Conservation (phyloP, 2,113 vertebrate species). For the Paracanthobrama guichenoti region DNA sequence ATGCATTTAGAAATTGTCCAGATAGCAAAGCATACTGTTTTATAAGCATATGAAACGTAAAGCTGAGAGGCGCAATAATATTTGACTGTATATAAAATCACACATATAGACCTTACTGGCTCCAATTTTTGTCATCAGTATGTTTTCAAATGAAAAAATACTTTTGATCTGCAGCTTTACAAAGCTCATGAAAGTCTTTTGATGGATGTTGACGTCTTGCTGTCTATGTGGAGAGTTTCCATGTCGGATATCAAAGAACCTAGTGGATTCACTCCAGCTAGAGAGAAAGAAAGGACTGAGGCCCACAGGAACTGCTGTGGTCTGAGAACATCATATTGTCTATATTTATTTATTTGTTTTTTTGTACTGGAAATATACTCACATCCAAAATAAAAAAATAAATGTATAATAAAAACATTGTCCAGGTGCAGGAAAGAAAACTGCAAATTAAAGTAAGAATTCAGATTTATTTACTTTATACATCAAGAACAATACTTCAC, state of each 20-base stretch:
- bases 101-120: slow-evolving; percentile 1
- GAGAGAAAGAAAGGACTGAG: background rate
- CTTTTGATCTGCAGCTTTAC: slow-evolving; percentile 7
- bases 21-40: slow-evolving; percentile 20
- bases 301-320: slow-evolving; percentile 22
- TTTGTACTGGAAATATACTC: background rate
- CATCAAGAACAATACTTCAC: background rate
- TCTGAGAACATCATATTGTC: slow-evolving; percentile 29
- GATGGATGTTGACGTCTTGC: slow-evolving; percentile 13
- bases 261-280: slow-evolving; percentile 11
- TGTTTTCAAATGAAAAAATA: background rate
- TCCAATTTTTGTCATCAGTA: slow-evolving; percentile 12
- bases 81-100: slow-evolving; percentile 10
- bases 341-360: slow-evolving; percentile 19
- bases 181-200: slow-evolving; percentile 6
- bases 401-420: background rate
- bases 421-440: slow-evolving; percentile 6
- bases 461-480: background rate
- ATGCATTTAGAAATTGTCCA: slow-evolving; percentile 29
- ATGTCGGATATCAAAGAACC: slow-evolving; percentile 26
- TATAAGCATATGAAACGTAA: background rate
- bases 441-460: background rate
- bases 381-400: background rate
- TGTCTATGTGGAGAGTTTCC: slow-evolving; percentile 29
- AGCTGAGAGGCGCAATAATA: background rate